Evolutionary conservation across 1,140 invertebrate species (phyloP), one percentile per base, ranked within the genome.

Genomic region (Lasaia peninsularis): DNA sequence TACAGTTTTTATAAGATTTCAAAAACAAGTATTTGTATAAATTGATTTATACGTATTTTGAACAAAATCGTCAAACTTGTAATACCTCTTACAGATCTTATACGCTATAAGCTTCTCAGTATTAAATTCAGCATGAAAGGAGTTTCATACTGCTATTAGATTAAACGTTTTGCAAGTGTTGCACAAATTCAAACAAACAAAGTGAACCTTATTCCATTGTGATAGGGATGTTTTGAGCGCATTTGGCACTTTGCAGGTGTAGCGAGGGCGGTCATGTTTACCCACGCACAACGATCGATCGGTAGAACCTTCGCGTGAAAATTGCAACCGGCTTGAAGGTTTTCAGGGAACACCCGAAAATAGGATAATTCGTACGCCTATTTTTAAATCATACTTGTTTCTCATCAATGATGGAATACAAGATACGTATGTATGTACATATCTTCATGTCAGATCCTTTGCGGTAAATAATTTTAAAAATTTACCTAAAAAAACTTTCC

Each of bases 221-320:
- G 50, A 67, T 62, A 73, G 66, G 62, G 66, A 60, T 63, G 35
- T 66, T 65, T 50, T 65, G 14, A 60, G 37, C 56, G 51, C 52
- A 53, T 65, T 63, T 58, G 40, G 49, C 60, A 59, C 62, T 70
- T 72, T 70, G 67, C 60, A 66, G 66, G 65, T 68, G 73, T 77
- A 65, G 69, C 71, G 62, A 77, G 83, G 84, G 84, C 68, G 76
- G 73, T 73, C 67, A 60, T 87, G 82, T 87, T 84, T 86, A 83
- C 75, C 67, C 71, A 82, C 81, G 79, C 78, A 84, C 69, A 73
- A 54, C 78, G 78, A 86, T 88, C 82, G 83, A 86, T 88, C 69
- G 72, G 55, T 68, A 59, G 52, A 82, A 67, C 72, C 75, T 82
- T 67, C 78, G 78, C 80, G 79, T 78, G 80, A 88, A 88, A 86